Conservation (phyloP, 2,888 invertebrate species). For the Branchellion lobata region DNA sequence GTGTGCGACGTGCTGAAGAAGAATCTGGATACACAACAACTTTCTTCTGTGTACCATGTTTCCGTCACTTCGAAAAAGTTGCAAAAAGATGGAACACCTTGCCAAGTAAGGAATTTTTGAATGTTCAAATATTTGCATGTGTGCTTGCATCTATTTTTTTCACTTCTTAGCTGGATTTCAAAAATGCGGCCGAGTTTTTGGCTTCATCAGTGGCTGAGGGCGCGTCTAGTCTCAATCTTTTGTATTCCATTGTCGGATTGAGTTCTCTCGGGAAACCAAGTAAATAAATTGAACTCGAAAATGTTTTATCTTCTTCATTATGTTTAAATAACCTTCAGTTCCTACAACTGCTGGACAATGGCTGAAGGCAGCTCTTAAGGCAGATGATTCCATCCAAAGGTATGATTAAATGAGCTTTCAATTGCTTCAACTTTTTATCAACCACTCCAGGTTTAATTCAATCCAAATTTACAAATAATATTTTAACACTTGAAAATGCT, state of each 20-base stretch:
- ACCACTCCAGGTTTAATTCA: not conserved
- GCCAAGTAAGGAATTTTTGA: conserved; percentile 45
- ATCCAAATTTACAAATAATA: too few relatives aligned
- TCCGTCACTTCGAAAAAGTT: conserved; percentile 66
- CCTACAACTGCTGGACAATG: conserved; percentile 70
- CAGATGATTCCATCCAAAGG: conserved; percentile 63
- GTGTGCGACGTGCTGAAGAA: conserved; percentile 64
- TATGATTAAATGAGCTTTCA: conserved; percentile 15
- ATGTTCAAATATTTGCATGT: not conserved
- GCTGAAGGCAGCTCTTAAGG: conserved; percentile 75
- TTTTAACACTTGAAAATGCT: not conserved
- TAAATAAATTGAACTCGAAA: not conserved
- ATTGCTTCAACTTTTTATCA: not conserved
- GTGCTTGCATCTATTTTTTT: not conserved
- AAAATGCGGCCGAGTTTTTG: not conserved
- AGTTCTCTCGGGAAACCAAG: conserved; percentile 26
- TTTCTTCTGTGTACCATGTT: conserved; percentile 69
- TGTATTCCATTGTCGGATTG: conserved; percentile 21
- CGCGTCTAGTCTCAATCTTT: not conserved
- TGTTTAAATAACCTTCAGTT: conserved; percentile 38
- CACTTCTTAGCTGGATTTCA: conserved; percentile 1
- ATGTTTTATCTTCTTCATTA: not conserved
- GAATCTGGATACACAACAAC: conserved; percentile 60
- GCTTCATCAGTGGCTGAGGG: not conserved
- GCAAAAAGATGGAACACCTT: conserved; percentile 44